Percentiles rank a stretch among this genome's conserved stretches.
Evolutionary conservation across 2,113 vertebrate genomes (phyloP).

Genomic region (Mesoclemmys tuberculata): DNA sequence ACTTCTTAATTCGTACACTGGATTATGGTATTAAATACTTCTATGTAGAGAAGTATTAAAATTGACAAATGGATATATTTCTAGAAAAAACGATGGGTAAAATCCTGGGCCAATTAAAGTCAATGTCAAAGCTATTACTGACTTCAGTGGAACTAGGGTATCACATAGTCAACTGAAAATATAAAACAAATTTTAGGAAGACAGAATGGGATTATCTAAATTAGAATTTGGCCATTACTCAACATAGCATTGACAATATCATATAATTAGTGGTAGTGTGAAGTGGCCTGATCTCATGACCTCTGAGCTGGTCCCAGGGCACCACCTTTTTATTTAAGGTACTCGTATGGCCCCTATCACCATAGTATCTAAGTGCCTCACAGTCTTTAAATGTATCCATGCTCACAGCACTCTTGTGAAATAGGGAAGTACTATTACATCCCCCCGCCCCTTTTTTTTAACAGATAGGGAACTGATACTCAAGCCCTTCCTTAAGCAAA

Average conservation of each 20-base stretch:
- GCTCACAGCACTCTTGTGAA: fast-evolving
- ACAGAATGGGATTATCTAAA: background rate
- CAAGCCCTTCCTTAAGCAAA: background rate
- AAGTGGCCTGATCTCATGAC: background rate
- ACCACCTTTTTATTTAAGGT: background rate
- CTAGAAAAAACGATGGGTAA: background rate
- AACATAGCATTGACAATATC: too few relatives aligned
- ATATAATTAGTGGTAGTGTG: too few relatives aligned
- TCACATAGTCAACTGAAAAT: background rate
- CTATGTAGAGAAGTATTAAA: background rate
- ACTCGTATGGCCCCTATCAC: background rate
- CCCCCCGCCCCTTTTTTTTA: background rate
- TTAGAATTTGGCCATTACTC: background rate
- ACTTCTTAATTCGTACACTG: background rate
- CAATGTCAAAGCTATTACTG: background rate
- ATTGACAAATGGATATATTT: background rate
- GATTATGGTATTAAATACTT: background rate
- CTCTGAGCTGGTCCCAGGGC: background rate
- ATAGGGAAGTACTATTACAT: background rate
- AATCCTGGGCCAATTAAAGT: background rate
- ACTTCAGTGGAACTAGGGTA: background rate
- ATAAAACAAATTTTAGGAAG: background rate
- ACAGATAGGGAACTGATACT: background rate
- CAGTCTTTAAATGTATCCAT: background rate
- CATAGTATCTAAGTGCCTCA: background rate